phyloP scores from a whole-genome alignment of 2,113 vertebrate genomes.

The Cygnus buccinator region DNA sequence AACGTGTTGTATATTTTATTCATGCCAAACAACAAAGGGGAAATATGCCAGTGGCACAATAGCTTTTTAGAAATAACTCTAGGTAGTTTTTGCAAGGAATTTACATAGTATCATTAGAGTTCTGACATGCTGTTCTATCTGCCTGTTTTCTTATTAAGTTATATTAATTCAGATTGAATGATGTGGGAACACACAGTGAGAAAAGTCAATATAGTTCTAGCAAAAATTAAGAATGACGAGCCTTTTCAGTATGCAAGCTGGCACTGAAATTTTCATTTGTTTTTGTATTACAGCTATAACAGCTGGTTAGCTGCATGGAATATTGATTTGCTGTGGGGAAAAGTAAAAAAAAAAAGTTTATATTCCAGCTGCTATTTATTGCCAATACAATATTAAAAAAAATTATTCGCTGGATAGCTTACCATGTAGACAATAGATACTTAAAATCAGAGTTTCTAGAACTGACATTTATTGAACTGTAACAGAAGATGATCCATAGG shows the following conservation, averaged over 20 bases:
- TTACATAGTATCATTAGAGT: not conserved
- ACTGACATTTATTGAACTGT: not conserved
- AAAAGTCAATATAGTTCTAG: not conserved
- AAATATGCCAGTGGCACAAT: not conserved
- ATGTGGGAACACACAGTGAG: not conserved
- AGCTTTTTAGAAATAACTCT: not conserved
- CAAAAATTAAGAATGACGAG: conserved; percentile 25
- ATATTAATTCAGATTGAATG: not conserved
- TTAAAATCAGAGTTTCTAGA: not conserved
- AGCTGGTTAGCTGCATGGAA: not conserved
- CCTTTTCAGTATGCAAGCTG: not conserved
- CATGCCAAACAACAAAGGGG: not conserved
- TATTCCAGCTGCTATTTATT: not conserved
- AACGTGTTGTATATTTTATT: not conserved
- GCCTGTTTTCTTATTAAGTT: not conserved
- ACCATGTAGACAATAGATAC: not conserved
- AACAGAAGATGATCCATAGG: not conserved
- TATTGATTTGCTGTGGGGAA: not conserved
- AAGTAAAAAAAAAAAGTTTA: not conserved
- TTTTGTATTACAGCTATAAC: conserved; percentile 3
- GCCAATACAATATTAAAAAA: not conserved
- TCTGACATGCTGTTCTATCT: not conserved
- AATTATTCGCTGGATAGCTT: not conserved
- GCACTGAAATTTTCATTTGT: not conserved
- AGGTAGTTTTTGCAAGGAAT: not conserved